Evolutionary conservation across 2,797 vertebrate genomes (phyloP), one percentile per base, ranked within the genome.

Genomic region (Adelosebastes latens): DNA sequence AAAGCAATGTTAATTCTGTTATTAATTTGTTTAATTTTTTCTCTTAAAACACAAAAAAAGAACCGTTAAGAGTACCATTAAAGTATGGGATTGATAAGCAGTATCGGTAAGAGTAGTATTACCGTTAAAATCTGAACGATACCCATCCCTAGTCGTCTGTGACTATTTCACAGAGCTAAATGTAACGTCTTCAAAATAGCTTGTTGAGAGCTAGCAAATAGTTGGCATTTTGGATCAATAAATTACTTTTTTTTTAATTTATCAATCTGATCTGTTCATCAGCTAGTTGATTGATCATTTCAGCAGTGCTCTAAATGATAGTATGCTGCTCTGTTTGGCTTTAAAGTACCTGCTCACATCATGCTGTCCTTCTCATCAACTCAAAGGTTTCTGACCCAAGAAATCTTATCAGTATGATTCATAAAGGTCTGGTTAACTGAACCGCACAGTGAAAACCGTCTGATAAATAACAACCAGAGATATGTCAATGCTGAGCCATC

Each of bases 351-450:
- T 29, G 6, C 25, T 67, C 6, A 56, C 10, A 58, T 53, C 34
- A 20, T 13, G 22, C 20, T 61, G 68, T 13, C 32, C 34, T 24
- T 74, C 24, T 20, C 8, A 16, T 66, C 39, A 52, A 9, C 32
- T 79, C 27, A 61, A 75, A 75, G n/a, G 16, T 80, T 49, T 75
- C 32, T 75, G 64, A 89, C 70, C 25, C 59, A 68, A 11, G 20
- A 82, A 66, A 87, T 85, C 52, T 58, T 34, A 75, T 71, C 69
- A 72, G 42, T 13, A 4, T 74, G 69, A 85, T 25, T 85, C 80
- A 86, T 64, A 70, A 86, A 91, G 58, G 71, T 88, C 58, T 66
- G 52, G 34, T 42, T 60, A 79, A 86, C 22, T 85, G 72, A 90
- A 77, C 73, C 70, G 72, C 29, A 73, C 42, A 29, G 36, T 7